phyloP scores from a whole-genome alignment of 1,140 invertebrate species.

The Solenopsis fugax region DNA sequence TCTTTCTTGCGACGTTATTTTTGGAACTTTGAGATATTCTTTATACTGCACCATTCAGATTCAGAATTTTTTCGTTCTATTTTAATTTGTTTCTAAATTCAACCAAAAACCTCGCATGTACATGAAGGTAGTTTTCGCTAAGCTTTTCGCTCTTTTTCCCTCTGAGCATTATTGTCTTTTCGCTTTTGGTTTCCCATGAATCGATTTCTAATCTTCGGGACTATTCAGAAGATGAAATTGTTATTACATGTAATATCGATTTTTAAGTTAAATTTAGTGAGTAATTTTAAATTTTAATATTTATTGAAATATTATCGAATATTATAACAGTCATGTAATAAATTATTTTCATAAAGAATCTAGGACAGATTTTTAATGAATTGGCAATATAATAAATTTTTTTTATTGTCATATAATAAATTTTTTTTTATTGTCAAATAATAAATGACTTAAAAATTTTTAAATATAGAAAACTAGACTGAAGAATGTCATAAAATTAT shows the following conservation, averaged over 20 bases:
- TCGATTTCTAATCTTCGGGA: constrained; percentile 11
- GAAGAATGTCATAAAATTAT: background rate
- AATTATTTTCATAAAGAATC: background rate
- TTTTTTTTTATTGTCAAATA: background rate
- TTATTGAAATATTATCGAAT: background rate
- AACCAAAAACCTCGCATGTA: background rate
- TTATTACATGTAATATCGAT: background rate
- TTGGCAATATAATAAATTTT: background rate
- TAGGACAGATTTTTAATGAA: background rate
- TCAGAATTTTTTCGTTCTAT: background rate
- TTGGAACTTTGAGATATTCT: constrained; percentile 19
- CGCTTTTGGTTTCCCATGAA: background rate
- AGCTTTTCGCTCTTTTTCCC: background rate
- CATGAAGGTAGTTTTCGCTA: background rate
- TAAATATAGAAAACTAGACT: background rate
- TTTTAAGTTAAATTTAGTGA: background rate
- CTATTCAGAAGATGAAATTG: background rate
- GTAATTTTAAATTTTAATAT: no score
- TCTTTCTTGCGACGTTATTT: background rate
- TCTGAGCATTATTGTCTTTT: background rate
- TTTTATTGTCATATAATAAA: background rate
- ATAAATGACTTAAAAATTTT: background rate
- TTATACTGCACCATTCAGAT: background rate
- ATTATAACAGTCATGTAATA: no score
- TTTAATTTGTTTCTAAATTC: background rate